Evolutionary conservation across 2,113 vertebrate species (phyloP).

Genomic region (Phocoena phocoena): DNA sequence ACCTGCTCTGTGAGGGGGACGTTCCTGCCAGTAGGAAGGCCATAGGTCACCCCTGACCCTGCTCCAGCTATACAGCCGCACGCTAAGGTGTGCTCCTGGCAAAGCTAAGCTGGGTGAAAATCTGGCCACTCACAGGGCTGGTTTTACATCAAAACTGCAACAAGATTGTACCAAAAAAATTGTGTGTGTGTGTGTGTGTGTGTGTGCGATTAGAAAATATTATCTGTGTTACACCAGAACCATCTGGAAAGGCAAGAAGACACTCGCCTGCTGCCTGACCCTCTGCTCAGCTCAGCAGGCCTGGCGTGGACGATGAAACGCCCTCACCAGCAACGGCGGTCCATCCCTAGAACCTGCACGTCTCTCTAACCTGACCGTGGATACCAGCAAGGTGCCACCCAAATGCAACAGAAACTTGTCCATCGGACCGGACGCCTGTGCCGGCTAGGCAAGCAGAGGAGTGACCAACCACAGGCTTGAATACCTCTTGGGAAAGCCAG

Average conservation of each 20-base stretch:
- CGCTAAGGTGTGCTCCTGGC: neutral
- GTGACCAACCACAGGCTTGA: constrained; percentile 71
- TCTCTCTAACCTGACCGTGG: accelerated
- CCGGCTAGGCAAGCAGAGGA: constrained; percentile 71
- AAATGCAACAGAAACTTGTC: constrained; percentile 73
- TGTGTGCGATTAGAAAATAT: constrained; percentile 68
- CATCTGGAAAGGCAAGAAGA: constrained; percentile 78
- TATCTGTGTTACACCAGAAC: constrained; percentile 76
- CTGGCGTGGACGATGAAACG: constrained; percentile 73
- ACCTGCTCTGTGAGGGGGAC: neutral
- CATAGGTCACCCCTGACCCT: neutral
- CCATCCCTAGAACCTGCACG: accelerated
- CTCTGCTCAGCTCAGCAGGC: constrained; percentile 70
- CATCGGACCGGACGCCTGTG: constrained; percentile 29
- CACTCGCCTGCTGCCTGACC: constrained; percentile 74
- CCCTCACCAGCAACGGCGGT: neutral
- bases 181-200: too few relatives aligned
- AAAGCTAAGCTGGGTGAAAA: neutral
- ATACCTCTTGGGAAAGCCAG: constrained; percentile 68
- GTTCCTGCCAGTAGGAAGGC: neutral
- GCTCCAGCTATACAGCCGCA: neutral
- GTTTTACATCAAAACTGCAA: neutral
- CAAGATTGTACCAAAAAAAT: neutral
- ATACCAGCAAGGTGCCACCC: neutral
- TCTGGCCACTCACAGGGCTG: accelerated